These are phyloP conservation scores for Loripinus fragilis DNA, from an alignment of 2,888 invertebrate genomes.

Conservation along the genomic window DNA sequence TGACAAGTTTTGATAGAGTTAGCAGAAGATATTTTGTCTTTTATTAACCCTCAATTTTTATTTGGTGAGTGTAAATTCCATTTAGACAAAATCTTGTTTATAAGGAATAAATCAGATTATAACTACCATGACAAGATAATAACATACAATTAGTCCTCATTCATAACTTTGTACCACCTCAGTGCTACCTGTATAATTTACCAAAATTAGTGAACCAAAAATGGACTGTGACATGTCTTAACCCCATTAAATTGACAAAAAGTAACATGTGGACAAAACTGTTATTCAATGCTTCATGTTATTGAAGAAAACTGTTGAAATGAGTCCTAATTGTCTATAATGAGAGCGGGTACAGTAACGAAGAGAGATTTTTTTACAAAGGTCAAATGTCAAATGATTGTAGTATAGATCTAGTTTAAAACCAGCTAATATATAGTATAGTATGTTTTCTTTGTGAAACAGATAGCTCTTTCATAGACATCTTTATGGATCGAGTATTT, in stretches of 20 bases:
- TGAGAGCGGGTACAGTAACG: background rate
- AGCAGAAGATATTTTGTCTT: no score
- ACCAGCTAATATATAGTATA: background rate
- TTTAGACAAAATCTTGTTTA: no score
- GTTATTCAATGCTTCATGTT: conserved; percentile 1
- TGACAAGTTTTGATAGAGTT: no score
- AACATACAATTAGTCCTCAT: background rate
- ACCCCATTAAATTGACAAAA: conserved; percentile 16
- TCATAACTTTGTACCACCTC: background rate
- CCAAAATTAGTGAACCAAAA: background rate
- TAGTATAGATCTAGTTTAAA: conserved; percentile 1
- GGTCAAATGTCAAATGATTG: background rate
- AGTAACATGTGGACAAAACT: conserved; percentile 8
- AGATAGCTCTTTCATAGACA: no score
- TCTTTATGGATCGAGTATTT: no score
- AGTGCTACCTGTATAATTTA: background rate
- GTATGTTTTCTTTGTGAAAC: no score
- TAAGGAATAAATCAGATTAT: background rate
- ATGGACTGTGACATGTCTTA: background rate
- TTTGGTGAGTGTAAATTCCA: no score
- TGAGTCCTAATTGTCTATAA: conserved; percentile 1
- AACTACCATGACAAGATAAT: background rate
- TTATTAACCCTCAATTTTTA: no score
- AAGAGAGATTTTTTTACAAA: background rate
- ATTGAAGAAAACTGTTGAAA: background rate